phyloP scores from a whole-genome alignment of 2,888 invertebrate genomes.

The Apotomis betuletana region DNA sequence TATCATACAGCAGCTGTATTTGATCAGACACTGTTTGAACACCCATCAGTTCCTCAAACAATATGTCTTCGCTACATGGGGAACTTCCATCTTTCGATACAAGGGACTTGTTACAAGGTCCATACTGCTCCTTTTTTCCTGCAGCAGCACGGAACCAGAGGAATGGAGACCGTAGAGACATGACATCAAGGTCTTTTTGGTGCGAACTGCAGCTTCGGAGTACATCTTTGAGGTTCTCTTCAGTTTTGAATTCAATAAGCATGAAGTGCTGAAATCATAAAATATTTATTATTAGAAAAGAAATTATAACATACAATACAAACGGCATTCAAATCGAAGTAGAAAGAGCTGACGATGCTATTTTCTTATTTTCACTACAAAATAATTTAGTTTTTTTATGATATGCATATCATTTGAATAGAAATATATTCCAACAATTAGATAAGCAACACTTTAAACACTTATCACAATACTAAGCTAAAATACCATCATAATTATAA shows the following conservation, averaged over 20 bases:
- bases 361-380: no score
- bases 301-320: slow-evolving; percentile 12
- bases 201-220: slow-evolving; percentile 83
- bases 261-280: slow-evolving; percentile 86
- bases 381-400: no score
- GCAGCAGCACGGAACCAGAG: slow-evolving; percentile 87
- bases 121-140: slow-evolving; percentile 55
- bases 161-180: slow-evolving; percentile 87
- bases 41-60: slow-evolving; percentile 75
- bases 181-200: slow-evolving; percentile 81
- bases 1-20: slow-evolving; percentile 85
- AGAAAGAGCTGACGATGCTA: no score
- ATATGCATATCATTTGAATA: no score
- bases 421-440: no score
- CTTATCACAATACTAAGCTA: no score
- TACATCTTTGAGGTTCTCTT: slow-evolving; percentile 80
- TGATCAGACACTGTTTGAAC: slow-evolving; percentile 86
- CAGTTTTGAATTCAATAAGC: slow-evolving; percentile 87
- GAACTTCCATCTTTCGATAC: slow-evolving; percentile 75
- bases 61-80: slow-evolving; percentile 65
- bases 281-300: neutral
- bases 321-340: no score
- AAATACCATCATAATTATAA: no score
- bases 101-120: slow-evolving; percentile 47
- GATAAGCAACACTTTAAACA: no score